These are phyloP conservation scores for Nemopilema nomurai DNA, from an alignment of 30 jellyfish, hydroid and myxozoan species.

Conservation along the genomic window DNA sequence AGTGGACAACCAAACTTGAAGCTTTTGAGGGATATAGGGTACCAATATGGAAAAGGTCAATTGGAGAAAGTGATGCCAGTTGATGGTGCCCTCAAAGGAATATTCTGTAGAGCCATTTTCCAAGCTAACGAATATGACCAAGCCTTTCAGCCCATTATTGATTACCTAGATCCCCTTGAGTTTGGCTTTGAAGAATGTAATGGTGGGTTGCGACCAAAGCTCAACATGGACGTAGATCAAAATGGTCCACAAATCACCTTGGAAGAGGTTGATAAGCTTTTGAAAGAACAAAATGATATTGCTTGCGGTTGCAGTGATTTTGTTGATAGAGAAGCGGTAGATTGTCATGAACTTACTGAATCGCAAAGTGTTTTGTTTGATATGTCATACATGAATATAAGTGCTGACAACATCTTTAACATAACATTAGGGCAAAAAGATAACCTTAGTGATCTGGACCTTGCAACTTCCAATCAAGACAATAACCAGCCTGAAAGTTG, in stretches of 20 bases:
- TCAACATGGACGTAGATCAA: neutral
- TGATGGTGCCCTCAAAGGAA: conserved; percentile 33
- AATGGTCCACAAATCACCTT: neutral
- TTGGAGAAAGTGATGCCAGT: conserved; percentile 22
- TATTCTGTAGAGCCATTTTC: conserved; percentile 11
- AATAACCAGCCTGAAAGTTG: neutral
- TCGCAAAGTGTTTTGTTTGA: neutral
- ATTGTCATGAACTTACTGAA: conserved; percentile 1
- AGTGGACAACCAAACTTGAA: conserved; percentile 33
- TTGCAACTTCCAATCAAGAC: neutral
- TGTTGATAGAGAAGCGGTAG: neutral
- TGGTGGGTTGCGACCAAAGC: conserved; percentile 17
- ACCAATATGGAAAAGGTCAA: conserved; percentile 26
- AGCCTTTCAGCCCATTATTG: neutral
- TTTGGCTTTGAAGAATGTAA: conserved; percentile 16
- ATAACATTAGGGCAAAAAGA: conserved; percentile 6
- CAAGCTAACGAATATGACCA: conserved; percentile 56
- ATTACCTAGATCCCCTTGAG: conserved; percentile 16
- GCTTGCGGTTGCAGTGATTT: neutral
- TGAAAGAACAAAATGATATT: neutral
- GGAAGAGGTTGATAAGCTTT: neutral
- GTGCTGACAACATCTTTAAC: conserved; percentile 2
- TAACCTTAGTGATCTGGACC: conserved; percentile 11
- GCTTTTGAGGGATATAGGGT: conserved; percentile 49
- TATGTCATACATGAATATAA: neutral